phyloP scores from a whole-genome alignment of 2,113 vertebrate species.

The Pituophis catenifer region DNA sequence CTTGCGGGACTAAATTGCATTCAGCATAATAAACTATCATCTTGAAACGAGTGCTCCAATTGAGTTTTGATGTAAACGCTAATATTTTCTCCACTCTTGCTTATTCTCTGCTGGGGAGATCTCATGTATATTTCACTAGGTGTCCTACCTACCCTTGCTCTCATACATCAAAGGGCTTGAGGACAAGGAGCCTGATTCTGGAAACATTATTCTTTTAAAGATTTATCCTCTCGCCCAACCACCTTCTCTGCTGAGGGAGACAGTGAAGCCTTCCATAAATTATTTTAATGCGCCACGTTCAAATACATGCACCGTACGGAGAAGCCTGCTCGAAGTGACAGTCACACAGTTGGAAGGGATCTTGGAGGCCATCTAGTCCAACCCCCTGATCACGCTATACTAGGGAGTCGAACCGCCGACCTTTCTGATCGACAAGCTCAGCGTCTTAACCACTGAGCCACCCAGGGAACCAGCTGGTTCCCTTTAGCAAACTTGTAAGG shows the following conservation, averaged over 20 bases:
- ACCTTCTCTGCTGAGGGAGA: constrained; percentile 65
- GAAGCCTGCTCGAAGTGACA: background rate
- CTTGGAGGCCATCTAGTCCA: no score
- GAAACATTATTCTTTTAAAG: constrained; percentile 84
- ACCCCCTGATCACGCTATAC: no score
- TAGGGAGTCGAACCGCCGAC: no score
- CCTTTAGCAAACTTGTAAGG: no score
- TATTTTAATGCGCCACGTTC: constrained; percentile 62
- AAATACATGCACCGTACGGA: background rate
- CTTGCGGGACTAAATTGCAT: constrained; percentile 62
- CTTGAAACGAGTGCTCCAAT: constrained; percentile 70
- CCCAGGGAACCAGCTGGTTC: no score
- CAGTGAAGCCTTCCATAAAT: constrained; percentile 66
- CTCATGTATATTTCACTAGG: constrained; percentile 77
- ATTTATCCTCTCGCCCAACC: constrained; percentile 77
- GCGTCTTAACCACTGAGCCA: no score
- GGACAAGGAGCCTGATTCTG: constrained; percentile 76
- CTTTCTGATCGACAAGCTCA: no score
- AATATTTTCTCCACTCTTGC: constrained; percentile 68
- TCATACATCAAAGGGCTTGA: constrained; percentile 79
- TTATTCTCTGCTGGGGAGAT: constrained; percentile 65
- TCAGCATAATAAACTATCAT: constrained; percentile 73
- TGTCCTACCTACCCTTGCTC: constrained; percentile 74
- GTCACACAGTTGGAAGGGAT: no score
- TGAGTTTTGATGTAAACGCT: constrained; percentile 79